These are phyloP conservation scores for Brachycybe producta DNA, from an alignment of 2,888 invertebrate genomes.

Conservation along the genomic window DNA sequence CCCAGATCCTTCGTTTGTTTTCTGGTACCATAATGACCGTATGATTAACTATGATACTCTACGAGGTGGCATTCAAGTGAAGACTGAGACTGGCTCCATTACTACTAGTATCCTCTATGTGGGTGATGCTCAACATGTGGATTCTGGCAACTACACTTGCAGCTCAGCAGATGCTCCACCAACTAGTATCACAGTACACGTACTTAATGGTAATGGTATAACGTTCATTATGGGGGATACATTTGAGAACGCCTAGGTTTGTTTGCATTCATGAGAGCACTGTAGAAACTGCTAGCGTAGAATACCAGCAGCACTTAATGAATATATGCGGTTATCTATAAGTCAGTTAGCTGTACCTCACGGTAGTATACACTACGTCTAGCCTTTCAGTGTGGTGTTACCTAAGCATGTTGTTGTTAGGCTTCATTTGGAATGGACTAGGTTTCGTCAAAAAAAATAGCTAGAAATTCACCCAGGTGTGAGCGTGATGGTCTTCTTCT, in stretches of 20 bases:
- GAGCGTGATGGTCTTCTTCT: too few species aligned
- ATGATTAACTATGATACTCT: slow-evolving; percentile 13
- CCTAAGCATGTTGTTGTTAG: too few species aligned
- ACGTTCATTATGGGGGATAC: not conserved
- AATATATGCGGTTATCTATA: too few species aligned
- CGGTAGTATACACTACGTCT: too few species aligned
- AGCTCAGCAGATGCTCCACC: slow-evolving; percentile 8
- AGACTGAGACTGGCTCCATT: slow-evolving; percentile 5
- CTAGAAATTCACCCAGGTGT: too few species aligned
- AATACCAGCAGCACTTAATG: too few species aligned
- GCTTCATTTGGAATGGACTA: too few species aligned
- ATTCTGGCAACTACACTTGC: slow-evolving; percentile 15
- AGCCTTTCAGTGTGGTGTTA: too few species aligned
- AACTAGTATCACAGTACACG: slow-evolving; percentile 13
- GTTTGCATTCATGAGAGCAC: not conserved
- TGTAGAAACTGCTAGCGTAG: not conserved
- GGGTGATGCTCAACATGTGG: slow-evolving; percentile 7
- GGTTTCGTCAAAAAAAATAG: too few species aligned
- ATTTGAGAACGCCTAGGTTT: too few species aligned
- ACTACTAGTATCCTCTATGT: slow-evolving; percentile 8
- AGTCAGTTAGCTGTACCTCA: too few species aligned
- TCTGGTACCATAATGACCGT: slow-evolving; percentile 14
- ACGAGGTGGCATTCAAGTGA: slow-evolving; percentile 12
- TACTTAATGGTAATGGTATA: slow-evolving; percentile 14
- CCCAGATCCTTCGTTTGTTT: slow-evolving; percentile 11